A percentile compares a stretch with the other conserved stretches of the same genome.
Evolutionary conservation across 2,888 invertebrate genomes (phyloP).

Genomic region (Abscondita cerata): DNA sequence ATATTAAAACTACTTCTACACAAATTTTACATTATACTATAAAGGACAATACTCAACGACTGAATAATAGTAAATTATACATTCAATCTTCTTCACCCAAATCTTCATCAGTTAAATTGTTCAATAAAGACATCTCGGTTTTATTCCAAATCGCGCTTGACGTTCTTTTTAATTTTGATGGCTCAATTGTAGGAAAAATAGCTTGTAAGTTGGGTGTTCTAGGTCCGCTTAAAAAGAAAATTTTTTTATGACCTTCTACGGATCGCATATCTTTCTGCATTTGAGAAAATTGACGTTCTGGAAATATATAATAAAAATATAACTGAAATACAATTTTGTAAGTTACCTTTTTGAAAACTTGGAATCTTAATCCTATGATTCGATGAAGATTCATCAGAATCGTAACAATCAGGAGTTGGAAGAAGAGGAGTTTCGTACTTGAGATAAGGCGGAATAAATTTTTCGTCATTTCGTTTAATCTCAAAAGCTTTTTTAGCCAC

Average conservation of each 20-base stretch:
- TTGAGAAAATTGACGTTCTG: constrained; percentile 48
- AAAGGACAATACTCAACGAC: too few relatives aligned
- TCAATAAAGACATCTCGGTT: constrained; percentile 69
- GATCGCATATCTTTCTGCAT: constrained; percentile 29
- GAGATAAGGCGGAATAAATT: constrained; percentile 50
- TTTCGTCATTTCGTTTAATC: constrained; percentile 47
- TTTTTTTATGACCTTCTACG: constrained; percentile 56
- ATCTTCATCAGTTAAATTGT: constrained; percentile 49
- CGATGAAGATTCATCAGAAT: constrained; percentile 60
- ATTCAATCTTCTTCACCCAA: too few relatives aligned
- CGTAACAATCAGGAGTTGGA: constrained; percentile 64
- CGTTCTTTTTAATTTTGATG: constrained; percentile 69
- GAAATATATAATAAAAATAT: constrained; percentile 36
- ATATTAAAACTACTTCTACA: too few relatives aligned
- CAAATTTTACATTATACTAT: too few relatives aligned
- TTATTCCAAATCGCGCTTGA: constrained; percentile 80
- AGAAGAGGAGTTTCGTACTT: constrained; percentile 57
- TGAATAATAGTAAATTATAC: too few relatives aligned
- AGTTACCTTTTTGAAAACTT: constrained; percentile 59
- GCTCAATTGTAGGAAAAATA: constrained; percentile 73
- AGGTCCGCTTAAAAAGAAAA: constrained; percentile 68
- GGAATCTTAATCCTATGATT: constrained; percentile 53
- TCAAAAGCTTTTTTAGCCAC: constrained; percentile 61
- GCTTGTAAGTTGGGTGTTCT: constrained; percentile 70
- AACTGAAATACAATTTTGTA: neutral